Evolutionary conservation across 2,888 invertebrate genomes (phyloP).

Genomic region (Drosophila borealis): DNA sequence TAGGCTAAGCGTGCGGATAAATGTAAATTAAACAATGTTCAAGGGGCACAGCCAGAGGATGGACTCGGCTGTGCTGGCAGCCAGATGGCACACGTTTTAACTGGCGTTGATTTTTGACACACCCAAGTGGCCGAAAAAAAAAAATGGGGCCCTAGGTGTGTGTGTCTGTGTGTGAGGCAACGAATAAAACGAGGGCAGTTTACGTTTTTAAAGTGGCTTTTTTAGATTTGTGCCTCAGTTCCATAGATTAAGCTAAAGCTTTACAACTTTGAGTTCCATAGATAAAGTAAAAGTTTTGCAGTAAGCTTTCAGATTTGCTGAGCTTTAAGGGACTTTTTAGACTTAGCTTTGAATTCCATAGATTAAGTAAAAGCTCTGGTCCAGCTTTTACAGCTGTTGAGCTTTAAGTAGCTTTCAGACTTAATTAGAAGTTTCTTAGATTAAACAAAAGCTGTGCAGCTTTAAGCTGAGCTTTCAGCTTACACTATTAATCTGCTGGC

Average conservation of each 20-base stretch:
- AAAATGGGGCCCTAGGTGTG: neutral
- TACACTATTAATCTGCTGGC: no score
- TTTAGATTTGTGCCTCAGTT: neutral
- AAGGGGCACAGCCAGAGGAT: slow-evolving; percentile 38
- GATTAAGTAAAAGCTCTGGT: neutral
- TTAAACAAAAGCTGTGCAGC: neutral
- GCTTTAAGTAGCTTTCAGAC: neutral
- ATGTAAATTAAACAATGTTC: slow-evolving; percentile 83
- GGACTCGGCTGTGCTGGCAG: slow-evolving; percentile 17
- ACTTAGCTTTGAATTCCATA: no score
- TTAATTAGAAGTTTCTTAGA: rapidly evolving
- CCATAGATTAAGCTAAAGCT: neutral
- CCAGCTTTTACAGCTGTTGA: no score
- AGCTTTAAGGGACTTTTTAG: neutral
- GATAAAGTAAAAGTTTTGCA: neutral
- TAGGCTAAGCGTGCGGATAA: slow-evolving; percentile 77
- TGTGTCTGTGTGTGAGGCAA: slow-evolving; percentile 2
- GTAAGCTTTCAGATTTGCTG: neutral
- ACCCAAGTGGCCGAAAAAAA: slow-evolving; percentile 43
- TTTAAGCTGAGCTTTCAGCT: no score
- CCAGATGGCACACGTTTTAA: slow-evolving; percentile 51
- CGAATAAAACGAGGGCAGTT: slow-evolving; percentile 28
- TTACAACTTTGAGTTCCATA: neutral
- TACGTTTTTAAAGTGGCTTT: neutral
- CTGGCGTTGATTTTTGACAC: slow-evolving; percentile 68